Evolutionary conservation across 2,113 vertebrate species (phyloP).

Genomic region (Callocephalon fimbriatum): DNA sequence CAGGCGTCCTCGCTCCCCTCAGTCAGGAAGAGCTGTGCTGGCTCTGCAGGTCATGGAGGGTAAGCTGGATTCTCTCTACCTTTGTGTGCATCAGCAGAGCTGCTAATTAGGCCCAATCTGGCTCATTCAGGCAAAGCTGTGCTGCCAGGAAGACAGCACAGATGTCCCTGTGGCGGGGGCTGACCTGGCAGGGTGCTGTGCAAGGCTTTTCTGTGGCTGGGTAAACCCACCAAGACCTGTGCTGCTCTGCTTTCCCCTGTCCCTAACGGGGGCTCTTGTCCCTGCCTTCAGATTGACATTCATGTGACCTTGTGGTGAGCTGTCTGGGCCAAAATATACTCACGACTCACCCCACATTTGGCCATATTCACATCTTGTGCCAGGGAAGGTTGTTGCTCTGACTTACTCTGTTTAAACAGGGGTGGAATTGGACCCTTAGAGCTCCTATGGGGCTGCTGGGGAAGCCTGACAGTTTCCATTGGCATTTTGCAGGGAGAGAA

Average conservation of each 20-base stretch:
- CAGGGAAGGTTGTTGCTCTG: not conserved
- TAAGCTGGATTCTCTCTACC: conserved; percentile 70
- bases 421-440: not conserved
- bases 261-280: not conserved
- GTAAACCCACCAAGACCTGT: not conserved
- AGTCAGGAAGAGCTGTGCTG: not conserved
- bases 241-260: not conserved
- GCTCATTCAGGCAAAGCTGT: conserved; percentile 63
- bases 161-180: conserved; percentile 39
- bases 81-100: conserved; percentile 65
- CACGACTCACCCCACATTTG: not conserved
- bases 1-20: not conserved
- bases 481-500: not conserved
- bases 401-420: not conserved
- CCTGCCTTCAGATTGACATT: not conserved
- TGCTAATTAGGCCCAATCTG: conserved; percentile 69
- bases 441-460: not conserved
- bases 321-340: not conserved
- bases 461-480: not conserved
- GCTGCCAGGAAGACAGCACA: conserved; percentile 42
- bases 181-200: conserved; percentile 48
- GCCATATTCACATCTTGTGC: not conserved
- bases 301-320: not conserved
- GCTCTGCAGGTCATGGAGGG: conserved; percentile 65
- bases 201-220: not conserved